Percentiles rank a stretch among this genome's conserved stretches.
These are phyloP conservation scores for Serrognathus titanus DNA, from an alignment of 2,888 invertebrate species.

Conservation along the genomic window DNA sequence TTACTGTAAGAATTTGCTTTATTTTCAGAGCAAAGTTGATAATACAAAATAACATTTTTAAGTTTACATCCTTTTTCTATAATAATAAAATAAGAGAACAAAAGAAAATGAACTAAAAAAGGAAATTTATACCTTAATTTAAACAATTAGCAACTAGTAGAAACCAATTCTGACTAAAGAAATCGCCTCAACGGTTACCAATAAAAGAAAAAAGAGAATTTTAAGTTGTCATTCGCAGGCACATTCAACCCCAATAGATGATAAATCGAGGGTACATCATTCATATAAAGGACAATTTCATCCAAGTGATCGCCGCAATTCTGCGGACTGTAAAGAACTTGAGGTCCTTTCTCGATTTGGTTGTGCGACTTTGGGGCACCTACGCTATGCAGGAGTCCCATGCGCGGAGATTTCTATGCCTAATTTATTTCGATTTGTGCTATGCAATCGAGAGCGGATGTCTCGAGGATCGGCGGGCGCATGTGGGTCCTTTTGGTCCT, in stretches of 20 bases:
- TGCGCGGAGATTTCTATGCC: slow-evolving; percentile 11
- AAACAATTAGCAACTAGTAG: too few relatives aligned
- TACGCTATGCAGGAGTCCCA: neutral
- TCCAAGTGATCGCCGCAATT: slow-evolving; percentile 7
- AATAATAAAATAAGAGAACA: too few relatives aligned
- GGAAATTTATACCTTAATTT: too few relatives aligned
- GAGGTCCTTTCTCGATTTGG: neutral
- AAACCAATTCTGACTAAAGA: too few relatives aligned
- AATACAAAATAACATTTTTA: too few relatives aligned
- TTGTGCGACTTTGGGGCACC: slow-evolving; percentile 1
- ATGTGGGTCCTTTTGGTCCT: neutral
- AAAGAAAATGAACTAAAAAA: too few relatives aligned
- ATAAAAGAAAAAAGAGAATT: slow-evolving; percentile 3
- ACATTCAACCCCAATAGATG: slow-evolving; percentile 23
- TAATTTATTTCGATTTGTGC: slow-evolving; percentile 19
- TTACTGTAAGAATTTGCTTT: too few relatives aligned
- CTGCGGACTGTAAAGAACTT: neutral
- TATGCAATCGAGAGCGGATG: slow-evolving; percentile 2
- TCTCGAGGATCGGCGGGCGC: neutral
- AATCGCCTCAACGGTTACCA: neutral
- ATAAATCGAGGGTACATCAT: slow-evolving; percentile 30
- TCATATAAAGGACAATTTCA: slow-evolving; percentile 20
- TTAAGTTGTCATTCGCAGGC: slow-evolving; percentile 25
- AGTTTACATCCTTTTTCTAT: too few relatives aligned
- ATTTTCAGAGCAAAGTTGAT: too few relatives aligned